These are phyloP conservation scores for Marasmarcha lunaedactyla DNA, from an alignment of 2,888 invertebrate species.

Conservation along the genomic window DNA sequence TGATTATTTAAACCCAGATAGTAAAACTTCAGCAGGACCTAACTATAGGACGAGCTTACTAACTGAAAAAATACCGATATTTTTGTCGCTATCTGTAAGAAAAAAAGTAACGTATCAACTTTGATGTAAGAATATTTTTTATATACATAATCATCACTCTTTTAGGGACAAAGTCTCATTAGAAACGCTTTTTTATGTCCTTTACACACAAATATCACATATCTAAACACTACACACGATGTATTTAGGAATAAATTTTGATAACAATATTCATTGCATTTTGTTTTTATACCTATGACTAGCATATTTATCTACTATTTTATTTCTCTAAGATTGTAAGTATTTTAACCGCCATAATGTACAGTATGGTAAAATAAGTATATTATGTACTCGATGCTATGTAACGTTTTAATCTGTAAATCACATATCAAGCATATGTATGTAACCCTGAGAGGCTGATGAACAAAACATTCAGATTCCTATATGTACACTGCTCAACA, in stretches of 20 bases:
- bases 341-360: conserved; percentile 51
- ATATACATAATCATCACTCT: conserved; percentile 35
- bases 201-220: conserved; percentile 60
- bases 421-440: conserved; percentile 65
- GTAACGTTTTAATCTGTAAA: conserved; percentile 48
- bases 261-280: conserved; percentile 64
- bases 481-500: conserved; percentile 32
- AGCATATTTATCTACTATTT: conserved; percentile 44
- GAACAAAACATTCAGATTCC: conserved; percentile 15
- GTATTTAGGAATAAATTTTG: conserved; percentile 62
- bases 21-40: conserved; percentile 3
- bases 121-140: conserved; percentile 53
- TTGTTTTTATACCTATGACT: conserved; percentile 45
- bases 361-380: conserved; percentile 49
- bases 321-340: conserved; percentile 52
- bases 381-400: conserved; percentile 46
- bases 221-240: conserved; percentile 57
- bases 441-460: conserved; percentile 49
- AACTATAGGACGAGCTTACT: conserved; percentile 30
- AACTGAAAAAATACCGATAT: conserved; percentile 30
- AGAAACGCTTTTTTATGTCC: conserved; percentile 44
- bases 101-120: conserved; percentile 29
- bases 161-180: conserved; percentile 31
- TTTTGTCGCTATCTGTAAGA: conserved; percentile 36
- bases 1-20: too few species aligned